Conservation (phyloP, 2,797 vertebrate species). For the Manis javanica region DNA sequence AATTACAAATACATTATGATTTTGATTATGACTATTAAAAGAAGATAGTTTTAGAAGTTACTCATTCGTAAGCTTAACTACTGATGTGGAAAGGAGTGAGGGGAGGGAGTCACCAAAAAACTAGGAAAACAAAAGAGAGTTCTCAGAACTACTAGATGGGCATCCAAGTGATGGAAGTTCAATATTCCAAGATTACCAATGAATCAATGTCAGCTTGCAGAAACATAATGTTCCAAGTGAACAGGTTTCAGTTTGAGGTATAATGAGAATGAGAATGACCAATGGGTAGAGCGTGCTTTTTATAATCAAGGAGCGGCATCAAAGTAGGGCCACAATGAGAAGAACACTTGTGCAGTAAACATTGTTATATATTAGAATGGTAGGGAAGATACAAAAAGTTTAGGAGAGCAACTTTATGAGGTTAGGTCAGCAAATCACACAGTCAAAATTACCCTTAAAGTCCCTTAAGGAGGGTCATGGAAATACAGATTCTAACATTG, state of each 20-base stretch:
- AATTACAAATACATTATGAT: not conserved
- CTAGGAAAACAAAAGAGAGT: not conserved
- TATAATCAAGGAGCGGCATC: not conserved
- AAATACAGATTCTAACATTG: not conserved
- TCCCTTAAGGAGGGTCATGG: not conserved
- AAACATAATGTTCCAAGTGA: not conserved
- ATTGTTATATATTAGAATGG: not conserved
- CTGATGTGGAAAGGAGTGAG: not conserved
- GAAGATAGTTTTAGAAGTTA: not conserved
- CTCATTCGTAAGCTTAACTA: not conserved
- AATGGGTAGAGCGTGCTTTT: not conserved
- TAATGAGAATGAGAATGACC: not conserved
- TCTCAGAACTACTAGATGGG: not conserved
- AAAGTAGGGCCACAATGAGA: not conserved
- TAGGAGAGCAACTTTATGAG: not conserved
- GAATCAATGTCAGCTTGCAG: not conserved
- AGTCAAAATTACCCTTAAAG: not conserved
- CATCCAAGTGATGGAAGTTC: not conserved
- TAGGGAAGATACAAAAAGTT: slow-evolving; percentile 12
- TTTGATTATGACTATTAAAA: not conserved
- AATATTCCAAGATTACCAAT: not conserved
- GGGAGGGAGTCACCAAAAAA: not conserved
- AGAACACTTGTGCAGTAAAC: not conserved
- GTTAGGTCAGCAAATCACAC: not conserved
- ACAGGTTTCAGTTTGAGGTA: not conserved